These are phyloP conservation scores for Andrena hattorfiana DNA, from an alignment of 2,888 invertebrate genomes.

Conservation along the genomic window DNA sequence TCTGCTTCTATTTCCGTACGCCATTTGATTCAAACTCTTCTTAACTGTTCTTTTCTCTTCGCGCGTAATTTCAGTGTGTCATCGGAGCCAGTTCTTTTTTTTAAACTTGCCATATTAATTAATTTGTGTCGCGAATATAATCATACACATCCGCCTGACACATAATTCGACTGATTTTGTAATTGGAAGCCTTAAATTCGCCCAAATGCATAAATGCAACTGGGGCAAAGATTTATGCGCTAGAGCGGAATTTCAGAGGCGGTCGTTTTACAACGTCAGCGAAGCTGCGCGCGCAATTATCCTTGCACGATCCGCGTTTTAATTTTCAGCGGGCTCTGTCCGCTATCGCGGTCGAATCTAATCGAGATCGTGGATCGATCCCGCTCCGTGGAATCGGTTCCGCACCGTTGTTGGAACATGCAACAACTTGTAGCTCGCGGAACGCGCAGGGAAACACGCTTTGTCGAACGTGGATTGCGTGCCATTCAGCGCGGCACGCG, in stretches of 20 bases:
- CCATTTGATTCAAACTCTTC: too few species aligned
- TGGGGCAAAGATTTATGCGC: neutral
- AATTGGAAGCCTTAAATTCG: neutral
- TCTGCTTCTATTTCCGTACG: too few species aligned
- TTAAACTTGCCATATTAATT: too few species aligned
- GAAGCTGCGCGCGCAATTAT: slow-evolving; percentile 7
- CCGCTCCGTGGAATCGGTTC: neutral
- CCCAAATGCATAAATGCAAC: neutral
- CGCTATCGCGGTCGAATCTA: slow-evolving; percentile 18
- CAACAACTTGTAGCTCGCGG: slow-evolving; percentile 30
- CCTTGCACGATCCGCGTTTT: slow-evolving; percentile 3
- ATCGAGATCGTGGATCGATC: slow-evolving; percentile 39
- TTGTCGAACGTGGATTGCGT: slow-evolving; percentile 39
- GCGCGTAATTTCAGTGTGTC: too few species aligned
- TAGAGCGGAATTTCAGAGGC: neutral
- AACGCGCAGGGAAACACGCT: slow-evolving; percentile 35
- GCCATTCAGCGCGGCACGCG: slow-evolving; percentile 26
- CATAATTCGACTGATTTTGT: too few species aligned
- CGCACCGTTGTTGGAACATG: neutral
- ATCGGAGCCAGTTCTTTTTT: too few species aligned
- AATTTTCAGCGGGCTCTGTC: slow-evolving; percentile 2
- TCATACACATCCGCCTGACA: too few species aligned
- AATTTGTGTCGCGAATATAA: too few species aligned
- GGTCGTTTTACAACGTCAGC: neutral
- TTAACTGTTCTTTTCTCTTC: too few species aligned